Conservation (phyloP, 2,888 invertebrate genomes). For the Augiades crinisus region DNA sequence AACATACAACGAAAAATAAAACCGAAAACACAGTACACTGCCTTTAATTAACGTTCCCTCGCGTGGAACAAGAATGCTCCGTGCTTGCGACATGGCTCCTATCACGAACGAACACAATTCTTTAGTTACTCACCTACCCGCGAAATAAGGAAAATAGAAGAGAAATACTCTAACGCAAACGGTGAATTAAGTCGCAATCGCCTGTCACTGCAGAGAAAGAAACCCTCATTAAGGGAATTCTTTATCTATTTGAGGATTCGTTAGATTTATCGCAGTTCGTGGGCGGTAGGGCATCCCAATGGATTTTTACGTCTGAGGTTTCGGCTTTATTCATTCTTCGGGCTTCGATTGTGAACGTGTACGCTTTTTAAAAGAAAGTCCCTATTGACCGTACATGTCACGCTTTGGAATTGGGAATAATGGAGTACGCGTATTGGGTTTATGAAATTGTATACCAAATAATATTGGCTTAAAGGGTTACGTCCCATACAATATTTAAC, state of each 20-base stretch:
- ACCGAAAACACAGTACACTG: too few species aligned
- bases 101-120: too few species aligned
- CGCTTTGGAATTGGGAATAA: slow-evolving; percentile 17
- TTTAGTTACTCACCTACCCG: background rate
- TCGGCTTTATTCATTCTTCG: slow-evolving; percentile 16
- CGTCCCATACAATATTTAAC: too few species aligned
- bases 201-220: slow-evolving; percentile 10
- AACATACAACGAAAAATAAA: too few species aligned
- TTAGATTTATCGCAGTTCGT: slow-evolving; percentile 21
- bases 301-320: slow-evolving; percentile 13
- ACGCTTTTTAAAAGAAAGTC: slow-evolving; percentile 5
- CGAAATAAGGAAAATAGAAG: slow-evolving; percentile 4
- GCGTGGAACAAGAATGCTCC: too few species aligned
- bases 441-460: background rate
- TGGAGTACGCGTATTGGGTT: slow-evolving; percentile 2
- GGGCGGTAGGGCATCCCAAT: background rate
- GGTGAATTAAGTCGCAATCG: slow-evolving; percentile 10
- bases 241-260: slow-evolving; percentile 13
- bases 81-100: too few species aligned
- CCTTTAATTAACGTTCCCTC: too few species aligned
- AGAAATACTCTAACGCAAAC: background rate
- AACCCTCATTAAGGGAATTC: slow-evolving; percentile 19
- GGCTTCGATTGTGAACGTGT: slow-evolving; percentile 18
- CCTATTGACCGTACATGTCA: slow-evolving; percentile 18
- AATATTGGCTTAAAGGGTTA: background rate